Percentiles rank a stretch among this genome's conserved stretches.
These are phyloP conservation scores for Phenacoccus solenopsis DNA, from an alignment of 1,140 invertebrate genomes.

Conservation along the genomic window DNA sequence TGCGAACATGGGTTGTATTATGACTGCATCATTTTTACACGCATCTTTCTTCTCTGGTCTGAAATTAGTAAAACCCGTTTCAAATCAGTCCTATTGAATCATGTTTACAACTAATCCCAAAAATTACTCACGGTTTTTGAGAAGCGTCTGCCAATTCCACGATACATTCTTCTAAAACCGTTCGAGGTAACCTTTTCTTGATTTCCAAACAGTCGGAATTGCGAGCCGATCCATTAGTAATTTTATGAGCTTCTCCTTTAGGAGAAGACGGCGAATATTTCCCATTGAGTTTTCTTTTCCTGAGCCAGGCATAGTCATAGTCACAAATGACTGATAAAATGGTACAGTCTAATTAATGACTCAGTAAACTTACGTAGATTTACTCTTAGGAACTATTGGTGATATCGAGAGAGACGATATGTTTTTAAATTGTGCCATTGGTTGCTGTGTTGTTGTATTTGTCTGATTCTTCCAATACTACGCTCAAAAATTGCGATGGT, in stretches of 20 bases:
- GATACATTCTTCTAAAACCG: constrained; percentile 1
- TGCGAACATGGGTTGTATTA: background rate
- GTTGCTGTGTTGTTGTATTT: background rate
- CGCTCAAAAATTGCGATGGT: constrained; percentile 23
- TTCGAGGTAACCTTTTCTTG: background rate
- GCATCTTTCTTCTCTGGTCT: background rate
- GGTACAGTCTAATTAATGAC: background rate
- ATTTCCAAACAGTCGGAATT: background rate
- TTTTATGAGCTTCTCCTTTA: background rate
- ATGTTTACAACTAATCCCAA: too few relatives aligned
- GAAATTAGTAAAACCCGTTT: background rate
- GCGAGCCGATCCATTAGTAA: background rate
- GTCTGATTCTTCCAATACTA: constrained; percentile 21
- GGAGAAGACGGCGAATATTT: background rate
- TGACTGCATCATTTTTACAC: background rate
- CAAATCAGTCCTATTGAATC: too few relatives aligned
- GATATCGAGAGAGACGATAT: background rate
- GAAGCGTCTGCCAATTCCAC: background rate
- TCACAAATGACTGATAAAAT: background rate
- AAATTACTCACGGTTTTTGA: background rate
- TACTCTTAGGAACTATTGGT: background rate
- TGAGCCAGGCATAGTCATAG: background rate
- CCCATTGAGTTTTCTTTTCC: constrained; percentile 18
- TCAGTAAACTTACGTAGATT: too few relatives aligned
- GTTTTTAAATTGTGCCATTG: background rate